phyloP scores from a whole-genome alignment of 2,888 invertebrate species.

The Cephus spinipes region DNA sequence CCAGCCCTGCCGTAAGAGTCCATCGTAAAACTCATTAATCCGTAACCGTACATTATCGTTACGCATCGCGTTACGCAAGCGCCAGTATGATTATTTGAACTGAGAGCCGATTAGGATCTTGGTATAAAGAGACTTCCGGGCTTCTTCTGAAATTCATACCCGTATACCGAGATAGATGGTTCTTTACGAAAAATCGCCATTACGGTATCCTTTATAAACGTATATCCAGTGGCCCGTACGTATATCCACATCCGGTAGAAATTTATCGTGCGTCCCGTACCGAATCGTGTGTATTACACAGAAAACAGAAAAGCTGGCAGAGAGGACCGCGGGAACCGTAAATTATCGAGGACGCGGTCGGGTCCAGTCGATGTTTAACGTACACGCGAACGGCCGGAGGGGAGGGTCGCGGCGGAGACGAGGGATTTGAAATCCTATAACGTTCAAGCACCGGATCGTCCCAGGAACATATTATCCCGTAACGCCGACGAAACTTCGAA shows the following conservation, averaged over 20 bases:
- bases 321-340: background rate
- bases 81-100: background rate
- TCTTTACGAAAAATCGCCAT: background rate
- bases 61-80: background rate
- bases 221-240: background rate
- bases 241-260: background rate
- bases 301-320: conserved; percentile 20
- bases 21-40: background rate
- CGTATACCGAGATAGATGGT: too few species aligned
- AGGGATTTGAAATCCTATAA: background rate
- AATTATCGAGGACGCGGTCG: conserved; percentile 15
- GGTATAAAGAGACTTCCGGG: background rate
- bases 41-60: background rate
- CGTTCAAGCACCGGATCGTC: background rate
- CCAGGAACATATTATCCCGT: background rate
- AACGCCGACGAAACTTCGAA: conserved; percentile 31
- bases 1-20: background rate
- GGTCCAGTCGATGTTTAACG: background rate
- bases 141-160: background rate
- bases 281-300: conserved; percentile 19
- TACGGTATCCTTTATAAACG: background rate
- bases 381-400: background rate
- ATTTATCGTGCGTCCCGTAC: conserved; percentile 3
- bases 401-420: background rate
- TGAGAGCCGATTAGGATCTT: background rate